phyloP scores from a whole-genome alignment of 2,888 invertebrate species.

The Dorcus parallelipipedus region DNA sequence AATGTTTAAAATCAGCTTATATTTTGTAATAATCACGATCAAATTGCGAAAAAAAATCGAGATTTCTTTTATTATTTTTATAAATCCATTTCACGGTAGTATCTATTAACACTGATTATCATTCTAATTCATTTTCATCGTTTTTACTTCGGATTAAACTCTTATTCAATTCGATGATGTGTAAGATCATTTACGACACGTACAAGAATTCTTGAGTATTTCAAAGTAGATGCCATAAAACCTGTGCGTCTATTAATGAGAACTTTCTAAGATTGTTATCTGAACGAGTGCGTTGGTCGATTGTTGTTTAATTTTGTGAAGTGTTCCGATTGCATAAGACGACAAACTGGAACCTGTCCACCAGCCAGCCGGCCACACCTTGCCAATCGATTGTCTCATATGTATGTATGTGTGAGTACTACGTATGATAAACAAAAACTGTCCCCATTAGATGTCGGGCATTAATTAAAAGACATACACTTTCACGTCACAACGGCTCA shows the following conservation, averaged over 20 bases:
- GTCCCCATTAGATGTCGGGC: conserved; percentile 35
- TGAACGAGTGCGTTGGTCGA: conserved; percentile 25
- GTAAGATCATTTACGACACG: conserved; percentile 15
- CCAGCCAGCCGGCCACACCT: conserved; percentile 25
- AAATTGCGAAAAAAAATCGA: no score
- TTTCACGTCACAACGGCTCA: conserved; percentile 24
- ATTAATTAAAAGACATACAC: conserved; percentile 34
- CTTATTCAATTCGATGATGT: conserved; percentile 13
- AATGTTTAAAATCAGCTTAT: no score
- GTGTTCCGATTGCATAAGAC: conserved; percentile 25
- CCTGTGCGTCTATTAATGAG: conserved; percentile 14
- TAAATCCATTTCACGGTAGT: no score
- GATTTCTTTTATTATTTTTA: no score
- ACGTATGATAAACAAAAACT: conserved; percentile 32
- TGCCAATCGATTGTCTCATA: conserved; percentile 32
- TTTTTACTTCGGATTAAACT: conserved; percentile 5
- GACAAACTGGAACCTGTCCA: conserved; percentile 20
- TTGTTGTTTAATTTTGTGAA: conserved; percentile 26
- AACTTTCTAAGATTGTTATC: conserved; percentile 29
- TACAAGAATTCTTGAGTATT: conserved; percentile 14
- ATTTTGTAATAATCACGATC: no score
- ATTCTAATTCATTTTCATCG: conserved; percentile 6
- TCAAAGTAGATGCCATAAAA: conserved; percentile 6
- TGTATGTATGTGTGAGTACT: conserved; percentile 16
- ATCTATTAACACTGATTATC: conserved; percentile 3